Evolutionary conservation across 2,113 vertebrate species (phyloP), one percentile per base, ranked within the genome.

Genomic region (Misgurnus mizolepis): DNA sequence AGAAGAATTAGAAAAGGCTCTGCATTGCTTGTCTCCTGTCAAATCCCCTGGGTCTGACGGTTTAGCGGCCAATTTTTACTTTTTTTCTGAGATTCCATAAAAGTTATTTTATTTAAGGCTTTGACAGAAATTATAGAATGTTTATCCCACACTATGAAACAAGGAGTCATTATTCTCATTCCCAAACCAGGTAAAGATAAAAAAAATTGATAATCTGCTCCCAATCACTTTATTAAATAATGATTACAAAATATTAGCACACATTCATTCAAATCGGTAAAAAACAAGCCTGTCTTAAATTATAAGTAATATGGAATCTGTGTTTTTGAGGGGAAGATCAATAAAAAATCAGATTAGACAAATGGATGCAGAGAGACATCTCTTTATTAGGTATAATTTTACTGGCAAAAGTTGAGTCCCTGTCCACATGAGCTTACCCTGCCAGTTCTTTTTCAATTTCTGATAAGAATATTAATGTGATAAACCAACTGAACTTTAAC

Each of bases 101-200:
- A 61, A 40, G 2, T 2, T 14, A 56, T 72, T 15, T 61, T 64
- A 9, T 72, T 50, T 64, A 80, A 72, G 22, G 67, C 43, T 15
- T 70, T 69, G 14, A 27, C 43, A 34, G 68, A 80, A 50, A 64
- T 68, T 64, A 72, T 49, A 64, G 60, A 58, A 49, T 47, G 39
- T 50, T n/a, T 41, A 17, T n/a, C 55, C 4, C n/a, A 53, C 27
- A 70, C 78, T 61, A 79, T 79, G 78, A 79, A 79, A 6, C 78
- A 70, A 27, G 78, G 67, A 1, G 15, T 62, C 34, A 79, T 79
- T 18, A 70, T 68, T 27, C 22, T 80, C 22, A 80, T 80, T 47
- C 67, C 78, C 18, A 47, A 80, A 72, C n/a, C 45, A 11, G 12
- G 49, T 45, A 41, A 61, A 60, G n/a, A 76, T 27, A 41, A 22